Base-by-base conservation (phyloP, 2,888 invertebrate genomes). In the Encarsia formosa region DNA sequence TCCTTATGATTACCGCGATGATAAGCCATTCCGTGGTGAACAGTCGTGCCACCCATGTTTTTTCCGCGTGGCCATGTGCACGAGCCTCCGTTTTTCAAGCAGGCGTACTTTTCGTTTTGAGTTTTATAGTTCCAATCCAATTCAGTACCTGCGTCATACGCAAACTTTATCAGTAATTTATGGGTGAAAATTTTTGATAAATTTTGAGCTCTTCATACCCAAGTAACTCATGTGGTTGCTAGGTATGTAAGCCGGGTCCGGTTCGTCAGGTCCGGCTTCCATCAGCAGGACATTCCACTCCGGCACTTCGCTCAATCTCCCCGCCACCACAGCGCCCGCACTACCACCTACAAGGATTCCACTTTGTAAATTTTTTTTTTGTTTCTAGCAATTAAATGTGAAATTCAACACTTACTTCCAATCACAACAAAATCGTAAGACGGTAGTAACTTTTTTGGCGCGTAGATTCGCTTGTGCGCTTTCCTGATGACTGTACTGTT, bases 1-100 rank as follows among this genome's bases (percentile, higher is more conserved):
- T 90, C 89, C 1, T 77, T 78, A 0, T 82, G 78, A 62, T 86
- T 83, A 0, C 90, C 90, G 18, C 90, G 78, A 74, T 87, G 85
- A 70, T 90, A 90, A 79, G 86, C 87, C 90, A 90, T 90, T 5
- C 88, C 89, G 65, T 90, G 88, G 41, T 86, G 80, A 0, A 83
- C 81, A 38, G 82, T 80, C 61, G 81, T 81, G 0, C 89, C 90
- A 9, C 89, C 90, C 65, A 79, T 65, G 63, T 82, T 84, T 69
- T 84, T 87, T 1, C 83, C 88, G 44, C 87, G 77, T 0, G 84
- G 81, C 86, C 85, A 87, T 6, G 65, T 71, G 62, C 85, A 85
- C 1, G 75, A 71, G 4, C 75, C 75, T 1, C 77, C 80, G 4
- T 64, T 64, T 1, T 70, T 70, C 6, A 81, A 72, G 54, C 85